Conservation (phyloP, 2,113 vertebrate genomes). For the Microcebus murinus region DNA sequence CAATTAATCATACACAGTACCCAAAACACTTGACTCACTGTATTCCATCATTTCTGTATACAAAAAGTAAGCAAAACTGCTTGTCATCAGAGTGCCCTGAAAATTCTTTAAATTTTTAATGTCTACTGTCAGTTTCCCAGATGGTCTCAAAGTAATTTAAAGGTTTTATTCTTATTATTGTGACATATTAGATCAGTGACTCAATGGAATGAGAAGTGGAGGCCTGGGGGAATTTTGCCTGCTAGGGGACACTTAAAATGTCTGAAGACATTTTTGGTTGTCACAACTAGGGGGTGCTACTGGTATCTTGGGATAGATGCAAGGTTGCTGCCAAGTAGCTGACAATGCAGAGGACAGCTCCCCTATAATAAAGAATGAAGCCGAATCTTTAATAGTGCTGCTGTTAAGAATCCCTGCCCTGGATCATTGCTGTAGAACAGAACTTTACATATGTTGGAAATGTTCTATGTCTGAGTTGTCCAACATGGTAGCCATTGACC, state of each 20-base stretch:
- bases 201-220: neutral
- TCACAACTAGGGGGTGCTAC: neutral
- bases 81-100: conserved; percentile 2
- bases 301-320: neutral
- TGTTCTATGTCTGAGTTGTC: neutral
- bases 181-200: neutral
- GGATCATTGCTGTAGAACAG: neutral
- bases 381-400: neutral
- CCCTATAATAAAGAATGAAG: neutral
- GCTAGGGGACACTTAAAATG: neutral
- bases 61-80: neutral
- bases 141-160: neutral
- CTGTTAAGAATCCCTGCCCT: neutral
- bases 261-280: neutral
- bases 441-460: neutral
- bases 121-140: neutral
- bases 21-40: neutral
- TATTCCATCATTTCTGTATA: neutral
- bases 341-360: neutral
- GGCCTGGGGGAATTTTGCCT: neutral
- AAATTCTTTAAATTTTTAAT: neutral
- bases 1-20: neutral
- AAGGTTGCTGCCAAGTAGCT: neutral
- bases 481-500: neutral
- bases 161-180: neutral